Base-by-base conservation (phyloP, 2,888 invertebrate species). In the Lepidocyrtinus sp. region DNA sequence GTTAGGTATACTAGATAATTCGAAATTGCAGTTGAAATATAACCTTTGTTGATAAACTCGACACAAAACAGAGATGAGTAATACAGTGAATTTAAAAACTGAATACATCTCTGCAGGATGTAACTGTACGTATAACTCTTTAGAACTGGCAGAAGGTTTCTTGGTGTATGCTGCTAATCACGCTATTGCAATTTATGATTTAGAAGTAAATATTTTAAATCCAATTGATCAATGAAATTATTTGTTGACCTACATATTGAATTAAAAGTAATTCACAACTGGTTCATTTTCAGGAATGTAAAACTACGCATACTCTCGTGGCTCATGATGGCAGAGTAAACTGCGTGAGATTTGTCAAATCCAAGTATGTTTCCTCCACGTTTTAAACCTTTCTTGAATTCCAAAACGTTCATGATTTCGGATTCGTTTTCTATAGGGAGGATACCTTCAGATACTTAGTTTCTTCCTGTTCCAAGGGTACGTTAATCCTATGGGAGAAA, bases 281-380 rank as follows among this genome's bases (percentile, higher is more conserved):
- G n/a, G n/a, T 26, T 68, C 81, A 55, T 73, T 89, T 89, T 81
- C 89, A 91, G 88, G 87, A 90, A 87, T 90, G 90, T 0, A 91
- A 92, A 88, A 91, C 93, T 24, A 88, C 90, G 0, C 87, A 90
- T 67, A 90, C 92, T 70, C 88, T 92, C 87, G 89, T 91, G 69
- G 89, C 91, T 61, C 97, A 97, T 88, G 91, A 89, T 24, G 92
- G 91, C 69, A 91, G 92, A 84, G 93, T 97, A 0, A 96, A 94
- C 88, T 92, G 93, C 12, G 95, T 96, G 0, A 91, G 90, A 85
- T 93, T 93, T 92, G 89, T 93, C 19, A 87, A 85, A 82, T 83
- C 80, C 45, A 5, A 70, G 74, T 88, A 87, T 81, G 88, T 87
- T n/a, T n/a, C n/a, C n/a, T n/a, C n/a, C n/a, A n/a, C n/a, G n/a